phyloP scores from a whole-genome alignment of 35 echinoderm and acorn worm genomes.

The Heliocidaris tuberculata region DNA sequence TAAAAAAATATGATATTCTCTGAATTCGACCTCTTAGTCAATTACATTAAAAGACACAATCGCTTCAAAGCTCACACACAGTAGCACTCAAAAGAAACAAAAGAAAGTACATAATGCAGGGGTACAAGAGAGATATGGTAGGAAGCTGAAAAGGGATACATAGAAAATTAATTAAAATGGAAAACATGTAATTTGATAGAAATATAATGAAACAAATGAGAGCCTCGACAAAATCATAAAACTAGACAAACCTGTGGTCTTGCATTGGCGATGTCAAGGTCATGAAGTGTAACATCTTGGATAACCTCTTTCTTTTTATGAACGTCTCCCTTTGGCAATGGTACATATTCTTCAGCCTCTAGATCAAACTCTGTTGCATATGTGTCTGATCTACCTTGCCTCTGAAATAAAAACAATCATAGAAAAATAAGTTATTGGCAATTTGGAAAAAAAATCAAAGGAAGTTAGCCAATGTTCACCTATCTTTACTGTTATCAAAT shows the following conservation, averaged over 20 bases:
- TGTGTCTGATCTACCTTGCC: slow-evolving; percentile 98
- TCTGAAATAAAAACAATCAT: slow-evolving; percentile 62
- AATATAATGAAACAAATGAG: too few species aligned
- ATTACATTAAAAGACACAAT: too few species aligned
- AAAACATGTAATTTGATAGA: too few species aligned
- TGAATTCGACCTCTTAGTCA: too few species aligned
- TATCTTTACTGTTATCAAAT: not conserved
- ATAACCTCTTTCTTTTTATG: slow-evolving; percentile 99
- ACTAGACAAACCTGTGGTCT: slow-evolving; percentile 82
- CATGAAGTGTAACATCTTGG: slow-evolving; percentile 98
- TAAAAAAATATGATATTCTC: too few species aligned
- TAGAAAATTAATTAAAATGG: too few species aligned
- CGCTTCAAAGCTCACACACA: too few species aligned
- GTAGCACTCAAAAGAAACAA: too few species aligned
- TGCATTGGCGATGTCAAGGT: slow-evolving; percentile 98
- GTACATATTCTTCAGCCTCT: slow-evolving; percentile 98
- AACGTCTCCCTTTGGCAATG: slow-evolving; percentile 97
- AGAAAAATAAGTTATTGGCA: not conserved
- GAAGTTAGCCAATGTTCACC: not conserved
- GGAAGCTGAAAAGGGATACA: too few species aligned
- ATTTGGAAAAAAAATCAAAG: not conserved
- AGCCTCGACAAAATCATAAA: not conserved
- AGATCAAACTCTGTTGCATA: slow-evolving; percentile 99
- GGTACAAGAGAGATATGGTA: too few species aligned
- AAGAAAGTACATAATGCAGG: too few species aligned